These are phyloP conservation scores for Perognathus longimembris DNA, from an alignment of 2,113 vertebrate genomes.

Conservation along the genomic window DNA sequence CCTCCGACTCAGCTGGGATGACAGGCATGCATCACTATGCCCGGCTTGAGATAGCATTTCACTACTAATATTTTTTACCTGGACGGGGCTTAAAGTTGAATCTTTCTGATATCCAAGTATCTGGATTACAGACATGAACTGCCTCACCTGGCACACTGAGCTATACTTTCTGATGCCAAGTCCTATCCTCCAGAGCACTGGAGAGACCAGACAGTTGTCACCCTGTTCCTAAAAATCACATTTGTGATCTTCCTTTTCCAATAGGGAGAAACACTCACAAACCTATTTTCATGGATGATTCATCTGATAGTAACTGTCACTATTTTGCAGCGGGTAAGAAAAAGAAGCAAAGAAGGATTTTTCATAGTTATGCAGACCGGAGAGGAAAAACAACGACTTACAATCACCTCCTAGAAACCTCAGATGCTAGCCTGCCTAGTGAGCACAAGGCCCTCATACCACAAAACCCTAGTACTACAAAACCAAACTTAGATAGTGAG, in stretches of 20 bases:
- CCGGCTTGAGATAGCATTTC: too few relatives aligned
- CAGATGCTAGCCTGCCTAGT: neutral
- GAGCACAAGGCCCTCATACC: too few relatives aligned
- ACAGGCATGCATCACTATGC: too few relatives aligned
- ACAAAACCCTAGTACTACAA: too few relatives aligned
- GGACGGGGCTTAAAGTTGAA: too few relatives aligned
- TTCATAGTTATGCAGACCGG: neutral
- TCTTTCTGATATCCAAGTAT: too few relatives aligned
- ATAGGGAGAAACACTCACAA: neutral
- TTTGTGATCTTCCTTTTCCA: neutral
- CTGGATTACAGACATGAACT: too few relatives aligned
- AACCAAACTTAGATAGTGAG: neutral
- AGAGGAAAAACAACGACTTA: neutral
- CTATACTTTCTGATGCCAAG: neutral
- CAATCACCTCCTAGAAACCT: conserved; percentile 21
- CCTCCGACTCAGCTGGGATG: too few relatives aligned
- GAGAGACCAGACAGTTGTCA: neutral
- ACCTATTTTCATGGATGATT: neutral
- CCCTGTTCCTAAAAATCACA: neutral
- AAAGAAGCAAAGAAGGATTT: neutral
- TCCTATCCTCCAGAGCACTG: neutral
- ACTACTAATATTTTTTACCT: too few relatives aligned
- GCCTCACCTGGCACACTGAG: neutral
- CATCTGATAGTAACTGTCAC: neutral
- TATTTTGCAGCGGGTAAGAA: neutral